Conservation (phyloP, 1,140 invertebrate species). For the Polypedilum vanderplanki region DNA sequence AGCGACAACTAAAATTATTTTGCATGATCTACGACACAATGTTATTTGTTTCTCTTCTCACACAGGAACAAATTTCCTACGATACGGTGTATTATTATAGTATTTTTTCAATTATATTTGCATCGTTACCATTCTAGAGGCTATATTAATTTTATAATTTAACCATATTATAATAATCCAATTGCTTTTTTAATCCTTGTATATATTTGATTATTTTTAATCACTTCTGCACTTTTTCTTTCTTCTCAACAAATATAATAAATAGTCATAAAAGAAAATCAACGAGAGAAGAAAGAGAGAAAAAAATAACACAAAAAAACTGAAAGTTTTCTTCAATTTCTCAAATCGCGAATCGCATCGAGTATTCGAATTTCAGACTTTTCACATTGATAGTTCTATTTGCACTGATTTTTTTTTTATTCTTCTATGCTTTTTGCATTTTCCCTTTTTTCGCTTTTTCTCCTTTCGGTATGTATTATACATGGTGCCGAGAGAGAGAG, state of each 20-base stretch:
- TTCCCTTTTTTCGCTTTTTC: slow-evolving; percentile 4
- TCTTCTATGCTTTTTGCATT: slow-evolving; percentile 23
- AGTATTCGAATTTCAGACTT: neutral
- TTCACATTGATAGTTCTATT: slow-evolving; percentile 28
- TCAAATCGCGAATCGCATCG: neutral
- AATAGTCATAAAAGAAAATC: neutral
- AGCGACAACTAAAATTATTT: neutral
- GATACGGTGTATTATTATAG: too few species aligned
- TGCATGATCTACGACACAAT: neutral
- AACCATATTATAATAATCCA: too few species aligned
- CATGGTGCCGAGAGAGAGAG: neutral
- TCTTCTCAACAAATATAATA: neutral
- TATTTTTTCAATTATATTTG: neutral
- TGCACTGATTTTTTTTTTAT: slow-evolving; percentile 19
- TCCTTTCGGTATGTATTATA: neutral
- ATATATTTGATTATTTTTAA: too few species aligned
- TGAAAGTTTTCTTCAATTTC: neutral
- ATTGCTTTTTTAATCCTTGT: too few species aligned
- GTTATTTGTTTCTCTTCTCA: neutral
- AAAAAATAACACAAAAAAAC: neutral
- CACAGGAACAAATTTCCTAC: too few species aligned
- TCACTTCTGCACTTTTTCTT: too few species aligned
- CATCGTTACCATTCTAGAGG: neutral
- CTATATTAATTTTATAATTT: neutral
- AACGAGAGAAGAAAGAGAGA: neutral